These are phyloP conservation scores for Hydriomena furcata DNA, from an alignment of 2,888 invertebrate species.

Conservation along the genomic window DNA sequence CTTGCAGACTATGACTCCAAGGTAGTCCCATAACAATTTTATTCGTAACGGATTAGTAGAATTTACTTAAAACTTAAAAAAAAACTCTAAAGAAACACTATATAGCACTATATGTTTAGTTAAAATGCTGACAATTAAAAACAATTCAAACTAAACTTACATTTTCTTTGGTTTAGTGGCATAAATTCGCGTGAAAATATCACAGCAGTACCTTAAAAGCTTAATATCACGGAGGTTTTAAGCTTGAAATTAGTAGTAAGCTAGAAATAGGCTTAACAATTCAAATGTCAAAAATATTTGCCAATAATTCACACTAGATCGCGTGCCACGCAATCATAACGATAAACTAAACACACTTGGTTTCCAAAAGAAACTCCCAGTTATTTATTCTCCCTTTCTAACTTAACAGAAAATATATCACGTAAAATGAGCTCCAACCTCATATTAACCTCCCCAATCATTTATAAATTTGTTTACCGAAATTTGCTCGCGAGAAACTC, in stretches of 20 bases:
- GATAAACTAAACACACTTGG: conserved; percentile 6
- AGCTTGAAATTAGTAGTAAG: too few species aligned
- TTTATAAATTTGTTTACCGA: conserved; percentile 42
- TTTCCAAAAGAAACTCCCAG: conserved; percentile 6
- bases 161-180: too few species aligned
- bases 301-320: conserved; percentile 1
- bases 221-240: not conserved
- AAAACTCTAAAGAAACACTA: too few species aligned
- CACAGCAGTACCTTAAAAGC: not conserved
- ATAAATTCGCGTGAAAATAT: conserved; percentile 7
- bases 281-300: conserved; percentile 14
- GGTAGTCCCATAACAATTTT: too few species aligned
- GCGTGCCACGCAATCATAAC: conserved; percentile 10
- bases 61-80: too few species aligned
- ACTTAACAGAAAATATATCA: conserved; percentile 29
- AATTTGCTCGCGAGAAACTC: conserved; percentile 34
- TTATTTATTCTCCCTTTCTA: conserved; percentile 16
- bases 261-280: conserved; percentile 13
- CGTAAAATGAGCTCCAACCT: conserved; percentile 23
- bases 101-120: too few species aligned
- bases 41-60: too few species aligned
- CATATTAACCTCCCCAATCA: conserved; percentile 34
- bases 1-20: too few species aligned
- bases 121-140: too few species aligned
- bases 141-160: too few species aligned